Percentiles rank a stretch among this genome's conserved stretches.
phyloP scores from a whole-genome alignment of 2,888 invertebrate species.

The Ormyrus rosae region DNA sequence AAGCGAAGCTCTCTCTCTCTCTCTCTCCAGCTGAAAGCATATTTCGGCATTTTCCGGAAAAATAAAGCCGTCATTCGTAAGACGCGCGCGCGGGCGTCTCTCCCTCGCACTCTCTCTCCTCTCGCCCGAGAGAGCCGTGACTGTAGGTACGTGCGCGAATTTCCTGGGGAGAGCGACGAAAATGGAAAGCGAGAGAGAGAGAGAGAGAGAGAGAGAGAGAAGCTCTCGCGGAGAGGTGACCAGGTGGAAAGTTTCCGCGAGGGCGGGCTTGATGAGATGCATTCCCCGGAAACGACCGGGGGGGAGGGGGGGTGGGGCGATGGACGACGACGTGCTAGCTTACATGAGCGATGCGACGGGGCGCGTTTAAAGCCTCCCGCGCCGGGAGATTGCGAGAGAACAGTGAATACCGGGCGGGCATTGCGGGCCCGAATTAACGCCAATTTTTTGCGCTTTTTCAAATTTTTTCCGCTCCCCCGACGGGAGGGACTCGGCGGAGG shows the following conservation, averaged over 20 bases:
- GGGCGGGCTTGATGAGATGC: constrained; percentile 66
- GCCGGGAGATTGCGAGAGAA: constrained; percentile 37
- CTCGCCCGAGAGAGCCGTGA: constrained; percentile 34
- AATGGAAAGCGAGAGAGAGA: constrained; percentile 38
- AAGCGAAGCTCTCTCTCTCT: not conserved
- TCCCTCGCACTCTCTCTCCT: not conserved
- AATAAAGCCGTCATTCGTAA: constrained; percentile 61
- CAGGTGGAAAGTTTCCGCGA: constrained; percentile 61
- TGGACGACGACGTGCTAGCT: constrained; percentile 49
- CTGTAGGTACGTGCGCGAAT: constrained; percentile 62
- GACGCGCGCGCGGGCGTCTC: constrained; percentile 53
- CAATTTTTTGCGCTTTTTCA: not conserved
- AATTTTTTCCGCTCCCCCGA: not conserved
- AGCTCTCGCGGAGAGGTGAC: constrained; percentile 59
- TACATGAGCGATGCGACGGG: constrained; percentile 31
- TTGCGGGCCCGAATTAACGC: constrained; percentile 32
- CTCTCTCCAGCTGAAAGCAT: constrained; percentile 15
- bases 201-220: constrained; percentile 22
- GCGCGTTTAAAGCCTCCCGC: constrained; percentile 57
- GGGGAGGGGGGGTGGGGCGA: constrained; percentile 2
- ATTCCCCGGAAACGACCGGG: constrained; percentile 63
- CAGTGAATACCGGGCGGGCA: constrained; percentile 41
- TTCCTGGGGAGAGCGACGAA: constrained; percentile 51
- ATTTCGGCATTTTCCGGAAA: constrained; percentile 53
- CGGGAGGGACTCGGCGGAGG: not conserved